Base-by-base conservation (phyloP, 2,797 vertebrate species). In the Tadarida brasiliensis region DNA sequence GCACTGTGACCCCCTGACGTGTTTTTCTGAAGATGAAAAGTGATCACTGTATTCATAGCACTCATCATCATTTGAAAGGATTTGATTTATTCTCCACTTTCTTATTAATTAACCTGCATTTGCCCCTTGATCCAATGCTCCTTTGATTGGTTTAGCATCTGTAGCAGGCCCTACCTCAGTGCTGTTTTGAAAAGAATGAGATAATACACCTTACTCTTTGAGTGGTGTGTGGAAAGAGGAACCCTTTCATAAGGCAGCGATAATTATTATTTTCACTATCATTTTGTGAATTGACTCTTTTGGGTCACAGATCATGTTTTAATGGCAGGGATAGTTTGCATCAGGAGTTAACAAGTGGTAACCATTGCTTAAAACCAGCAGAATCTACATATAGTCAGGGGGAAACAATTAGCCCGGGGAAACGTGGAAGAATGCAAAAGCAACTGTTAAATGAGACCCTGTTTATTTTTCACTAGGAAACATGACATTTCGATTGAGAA, bases 1-100 rank as follows among this genome's bases (percentile, higher is more conserved):
- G 35, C 11, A 5, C 2, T 26, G 3, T 22, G 47, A 80, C 5
- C 8, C 1, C 10, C 0, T 1, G 17, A 14, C 3, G 0, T 7
- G 57, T n/a, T 63, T 73, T 77, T 80, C 94, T 57, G 30, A 68
- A 39, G 51, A 35, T 24, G 33, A 82, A 39, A 81, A 24, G 7
- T 44, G 44, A 17, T 10, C 51, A 9, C 24, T 87, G n/a, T 47
- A 20, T 20, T 74, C 77, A 15, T 11, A n/a, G n/a, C 26, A 14
- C 8, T 68, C 4, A 33, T 39, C 73, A 4, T 11, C 47, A 20
- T 59, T 61, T 24, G 28, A 33, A 35, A 77, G 87, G 17, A 73
- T 39, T 73, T 54, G 15, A 7, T 49, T 39, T 59, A 24, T 61
- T 28, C 2, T 56, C 15, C 20, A 10, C 84, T 76, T 73, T 74